phyloP scores from a whole-genome alignment of 1,140 invertebrate genomes.

The Calliopsis andreniformis region DNA sequence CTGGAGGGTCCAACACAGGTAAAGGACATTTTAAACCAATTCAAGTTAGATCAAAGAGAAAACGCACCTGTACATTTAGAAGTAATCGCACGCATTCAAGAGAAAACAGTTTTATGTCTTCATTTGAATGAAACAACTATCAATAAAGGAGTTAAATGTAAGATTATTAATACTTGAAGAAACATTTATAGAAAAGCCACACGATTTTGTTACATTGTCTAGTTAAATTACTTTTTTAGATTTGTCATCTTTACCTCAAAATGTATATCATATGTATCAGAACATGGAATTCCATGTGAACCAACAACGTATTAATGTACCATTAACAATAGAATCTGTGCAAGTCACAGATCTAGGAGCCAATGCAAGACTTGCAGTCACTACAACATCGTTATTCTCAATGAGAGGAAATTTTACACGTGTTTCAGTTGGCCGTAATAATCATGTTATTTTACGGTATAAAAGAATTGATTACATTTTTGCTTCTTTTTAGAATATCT shows the following conservation, averaged over 20 bases:
- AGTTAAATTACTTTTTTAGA: too few species aligned
- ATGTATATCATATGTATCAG: conserved; percentile 74
- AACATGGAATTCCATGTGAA: conserved; percentile 82
- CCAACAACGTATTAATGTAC: conserved; percentile 81
- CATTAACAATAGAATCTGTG: conserved; percentile 79
- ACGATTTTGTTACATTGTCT: too few species aligned
- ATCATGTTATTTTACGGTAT: conserved; percentile 83
- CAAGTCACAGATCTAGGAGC: conserved; percentile 83
- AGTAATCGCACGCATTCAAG: conserved; percentile 83
- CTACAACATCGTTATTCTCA: conserved; percentile 81
- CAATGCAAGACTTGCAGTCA: conserved; percentile 79
- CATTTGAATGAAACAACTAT: conserved; percentile 83
- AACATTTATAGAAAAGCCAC: conserved; percentile 46
- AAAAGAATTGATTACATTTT: conserved; percentile 25
- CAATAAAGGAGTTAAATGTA: conserved; percentile 77
- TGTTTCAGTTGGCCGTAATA: conserved; percentile 78
- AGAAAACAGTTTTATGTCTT: conserved; percentile 83
- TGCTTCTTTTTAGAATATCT: conserved; percentile 5
- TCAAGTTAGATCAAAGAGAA: conserved; percentile 79
- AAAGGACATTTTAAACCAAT: conserved; percentile 80
- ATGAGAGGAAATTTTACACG: conserved; percentile 83
- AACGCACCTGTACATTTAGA: conserved; percentile 82
- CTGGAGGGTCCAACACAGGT: conserved; percentile 79
- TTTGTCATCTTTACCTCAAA: conserved; percentile 74
- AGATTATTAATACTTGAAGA: conserved; percentile 49